A percentile compares a stretch with the other conserved stretches of the same genome.
These are phyloP conservation scores for Argyresthia albistria DNA, from an alignment of 2,888 invertebrate genomes.

Conservation along the genomic window DNA sequence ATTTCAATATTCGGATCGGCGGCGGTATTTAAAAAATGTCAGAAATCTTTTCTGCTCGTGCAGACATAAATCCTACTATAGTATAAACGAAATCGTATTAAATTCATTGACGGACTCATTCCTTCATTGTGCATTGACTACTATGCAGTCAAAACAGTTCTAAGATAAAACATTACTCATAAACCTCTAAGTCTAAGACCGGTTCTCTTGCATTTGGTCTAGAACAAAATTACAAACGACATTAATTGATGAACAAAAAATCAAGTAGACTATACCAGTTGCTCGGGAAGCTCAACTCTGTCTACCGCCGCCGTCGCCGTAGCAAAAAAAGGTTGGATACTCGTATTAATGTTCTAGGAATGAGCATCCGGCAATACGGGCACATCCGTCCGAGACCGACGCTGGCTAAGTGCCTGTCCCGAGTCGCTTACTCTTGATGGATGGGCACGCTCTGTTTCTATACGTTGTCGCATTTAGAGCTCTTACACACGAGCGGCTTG, in stretches of 20 bases:
- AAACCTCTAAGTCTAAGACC: too few relatives aligned
- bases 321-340: neutral
- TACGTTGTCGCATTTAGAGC: conserved; percentile 16
- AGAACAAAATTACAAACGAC: too few relatives aligned
- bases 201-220: too few relatives aligned
- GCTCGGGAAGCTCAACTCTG: neutral
- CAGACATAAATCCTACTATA: too few relatives aligned
- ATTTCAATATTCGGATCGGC: too few relatives aligned
- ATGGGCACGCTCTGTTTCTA: conserved; percentile 34
- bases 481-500: neutral
- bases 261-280: neutral
- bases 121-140: too few relatives aligned
- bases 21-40: too few relatives aligned
- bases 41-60: too few relatives aligned
- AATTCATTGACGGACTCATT: too few relatives aligned
- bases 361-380: conserved; percentile 34
- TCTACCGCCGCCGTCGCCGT: conserved; percentile 9
- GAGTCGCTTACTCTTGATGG: conserved; percentile 51
- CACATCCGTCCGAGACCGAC: conserved; percentile 35
- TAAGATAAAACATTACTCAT: too few relatives aligned
- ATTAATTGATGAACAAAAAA: neutral
- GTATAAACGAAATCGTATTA: too few relatives aligned
- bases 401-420: conserved; percentile 59
- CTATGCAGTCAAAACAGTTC: too few relatives aligned
- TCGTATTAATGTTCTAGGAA: conserved; percentile 10